Base-by-base conservation (phyloP, 1,140 invertebrate genomes). In the Drosophila biarmipes region DNA sequence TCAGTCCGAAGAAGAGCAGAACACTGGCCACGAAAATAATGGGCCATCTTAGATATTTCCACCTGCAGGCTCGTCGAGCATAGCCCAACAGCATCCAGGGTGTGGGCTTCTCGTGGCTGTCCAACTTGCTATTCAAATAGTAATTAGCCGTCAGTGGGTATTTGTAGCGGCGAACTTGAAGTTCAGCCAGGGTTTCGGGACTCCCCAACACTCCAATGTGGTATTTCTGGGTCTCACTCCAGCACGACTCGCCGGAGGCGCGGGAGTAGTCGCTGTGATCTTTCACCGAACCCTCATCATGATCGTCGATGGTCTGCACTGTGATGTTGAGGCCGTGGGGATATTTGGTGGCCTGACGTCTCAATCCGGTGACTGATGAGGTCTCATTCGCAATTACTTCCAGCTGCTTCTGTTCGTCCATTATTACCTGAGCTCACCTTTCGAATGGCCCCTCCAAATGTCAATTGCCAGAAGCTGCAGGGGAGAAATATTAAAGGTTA, bases 11-110 rank as follows among this genome's bases (percentile, higher is more conserved):
- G 51, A 91, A 91, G 0, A 91, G 73, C 31, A 91, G 53, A 17
- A 90, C 90, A 48, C 90, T 91, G 55, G 86, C 90, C 54, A 90
- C 45, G 21, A 91, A 91, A 40, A 91, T 91, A 24, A 91, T 79
- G 56, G 90, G 90, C 90, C 90, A 91, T 1, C 90, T 90, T 19
- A 91, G 45, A 43, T 90, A 91, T 48, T 90, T 87, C 90, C 90
- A 91, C 55, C 84, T 80, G 35, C 90, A 91, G 43, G 77, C 85
- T 10, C 73, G 78, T n/a, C 72, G 57, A 5, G 75, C 82, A 68
- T 82, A 90, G 4, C 68, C 78, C 69, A 89, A 15, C 0, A 91
- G 55, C 68, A 80, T 75, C 24, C 77, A 48, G 1, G 90, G 71
- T 15, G 79, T 72, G 6, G 82, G 82, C 45, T 76, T 87, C 51